Percentiles rank a stretch among this genome's conserved stretches.
Conservation (phyloP, 2,888 invertebrate species). For the Cyclophora punctaria region DNA sequence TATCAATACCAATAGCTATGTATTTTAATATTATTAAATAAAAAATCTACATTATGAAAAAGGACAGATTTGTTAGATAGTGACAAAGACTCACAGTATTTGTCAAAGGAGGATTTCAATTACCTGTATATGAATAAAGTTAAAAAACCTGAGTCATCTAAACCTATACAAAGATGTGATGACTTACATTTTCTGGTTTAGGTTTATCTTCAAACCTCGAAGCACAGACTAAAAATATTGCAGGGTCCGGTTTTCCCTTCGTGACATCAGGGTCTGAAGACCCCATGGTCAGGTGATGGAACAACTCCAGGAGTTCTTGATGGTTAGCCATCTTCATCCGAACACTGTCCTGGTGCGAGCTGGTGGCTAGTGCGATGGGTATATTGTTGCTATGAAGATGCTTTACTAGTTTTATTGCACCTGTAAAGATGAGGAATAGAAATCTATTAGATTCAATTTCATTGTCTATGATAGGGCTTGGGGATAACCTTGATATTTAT, state of each 20-base stretch:
- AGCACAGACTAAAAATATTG: constrained; percentile 87
- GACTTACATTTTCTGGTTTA: constrained; percentile 70
- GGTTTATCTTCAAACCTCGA: constrained; percentile 81
- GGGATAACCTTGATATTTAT: too few relatives aligned
- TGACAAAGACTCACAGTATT: too few relatives aligned
- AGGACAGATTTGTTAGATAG: too few relatives aligned
- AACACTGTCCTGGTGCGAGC: constrained; percentile 83
- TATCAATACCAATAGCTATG: too few relatives aligned
- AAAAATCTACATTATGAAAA: too few relatives aligned
- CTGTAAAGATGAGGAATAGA: constrained; percentile 53
- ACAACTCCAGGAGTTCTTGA: constrained; percentile 78
- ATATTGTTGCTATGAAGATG: constrained; percentile 83
- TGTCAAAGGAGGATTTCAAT: too few relatives aligned
- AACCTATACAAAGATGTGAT: too few relatives aligned
- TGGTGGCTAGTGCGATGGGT: constrained; percentile 91
- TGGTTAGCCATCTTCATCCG: constrained; percentile 80
- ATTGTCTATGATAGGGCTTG: too few relatives aligned
- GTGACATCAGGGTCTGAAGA: constrained; percentile 89
- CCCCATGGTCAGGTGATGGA: constrained; percentile 85
- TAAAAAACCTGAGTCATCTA: too few relatives aligned
- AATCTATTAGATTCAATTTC: too few relatives aligned
- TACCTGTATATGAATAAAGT: too few relatives aligned
- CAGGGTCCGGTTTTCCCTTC: constrained; percentile 90
- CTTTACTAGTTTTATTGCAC: constrained; percentile 82
- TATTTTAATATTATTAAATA: too few relatives aligned